These are phyloP conservation scores for Sternarchorhynchus goeldii DNA, from an alignment of 2,797 vertebrate species.

Conservation along the genomic window DNA sequence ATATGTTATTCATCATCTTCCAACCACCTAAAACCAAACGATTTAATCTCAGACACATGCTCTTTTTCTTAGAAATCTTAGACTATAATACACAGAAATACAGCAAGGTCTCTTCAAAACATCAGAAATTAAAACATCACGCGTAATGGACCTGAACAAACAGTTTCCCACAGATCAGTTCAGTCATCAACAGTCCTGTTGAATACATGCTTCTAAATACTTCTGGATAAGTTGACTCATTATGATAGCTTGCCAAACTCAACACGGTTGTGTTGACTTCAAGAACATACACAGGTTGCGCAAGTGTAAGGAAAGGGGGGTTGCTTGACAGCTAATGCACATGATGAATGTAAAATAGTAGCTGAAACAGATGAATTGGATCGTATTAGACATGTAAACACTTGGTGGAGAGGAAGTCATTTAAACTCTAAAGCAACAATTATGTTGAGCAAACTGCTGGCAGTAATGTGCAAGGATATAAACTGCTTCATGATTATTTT, in stretches of 20 bases:
- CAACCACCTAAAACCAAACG: not conserved
- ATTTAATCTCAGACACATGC: not conserved
- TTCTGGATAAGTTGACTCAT: not conserved
- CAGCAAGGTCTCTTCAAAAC: too few relatives aligned
- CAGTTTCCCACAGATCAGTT: conserved; percentile 10
- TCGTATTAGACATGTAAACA: conserved; percentile 40
- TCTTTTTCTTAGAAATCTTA: too few relatives aligned
- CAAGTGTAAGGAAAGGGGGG: conserved; percentile 21
- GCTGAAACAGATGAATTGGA: conserved; percentile 33
- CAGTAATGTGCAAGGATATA: conserved; percentile 42
- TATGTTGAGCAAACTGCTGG: conserved; percentile 40
- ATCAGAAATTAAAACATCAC: too few relatives aligned
- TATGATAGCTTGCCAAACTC: conserved; percentile 2
- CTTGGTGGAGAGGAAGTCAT: conserved; percentile 46
- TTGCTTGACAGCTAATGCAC: conserved; percentile 17
- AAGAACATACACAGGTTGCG: conserved; percentile 2
- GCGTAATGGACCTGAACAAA: not conserved
- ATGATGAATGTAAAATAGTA: conserved; percentile 41
- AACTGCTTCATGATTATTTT: conserved; percentile 60
- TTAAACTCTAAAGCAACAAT: conserved; percentile 51
- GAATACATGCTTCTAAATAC: not conserved
- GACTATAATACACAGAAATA: too few relatives aligned
- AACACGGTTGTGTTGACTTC: conserved; percentile 34
- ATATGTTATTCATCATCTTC: not conserved
- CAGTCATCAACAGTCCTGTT: not conserved